These are phyloP conservation scores for Dioctria linearis DNA, from an alignment of 2,888 invertebrate genomes.

Conservation along the genomic window DNA sequence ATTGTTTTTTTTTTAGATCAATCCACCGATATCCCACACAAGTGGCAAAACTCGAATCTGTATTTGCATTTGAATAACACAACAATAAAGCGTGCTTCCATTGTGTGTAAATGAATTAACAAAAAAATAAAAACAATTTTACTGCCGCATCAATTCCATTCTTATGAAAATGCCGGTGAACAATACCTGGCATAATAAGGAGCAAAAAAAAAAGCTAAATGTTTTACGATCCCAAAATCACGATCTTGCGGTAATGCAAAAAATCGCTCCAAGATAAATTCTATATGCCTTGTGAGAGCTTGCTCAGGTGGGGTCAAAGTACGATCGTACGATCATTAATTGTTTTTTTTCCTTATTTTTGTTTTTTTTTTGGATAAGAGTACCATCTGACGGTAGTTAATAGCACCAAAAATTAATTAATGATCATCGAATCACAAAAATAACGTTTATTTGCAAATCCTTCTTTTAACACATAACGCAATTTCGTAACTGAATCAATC, in stretches of 20 bases:
- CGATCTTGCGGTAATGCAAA: neutral
- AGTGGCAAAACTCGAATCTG: neutral
- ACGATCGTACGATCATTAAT: neutral
- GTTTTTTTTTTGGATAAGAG: neutral
- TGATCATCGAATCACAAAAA: neutral
- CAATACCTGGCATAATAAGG: neutral
- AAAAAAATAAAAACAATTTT: neutral
- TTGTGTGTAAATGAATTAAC: neutral
- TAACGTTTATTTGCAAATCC: neutral
- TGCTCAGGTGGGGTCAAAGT: neutral
- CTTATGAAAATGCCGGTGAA: neutral
- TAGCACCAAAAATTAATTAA: neutral
- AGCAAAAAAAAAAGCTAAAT: neutral
- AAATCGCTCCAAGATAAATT: too few species aligned
- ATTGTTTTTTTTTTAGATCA: too few species aligned
- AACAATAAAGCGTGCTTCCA: neutral
- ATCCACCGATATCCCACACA: neutral
- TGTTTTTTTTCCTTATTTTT: neutral
- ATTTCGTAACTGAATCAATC: neutral
- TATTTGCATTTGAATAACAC: neutral
- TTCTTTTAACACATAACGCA: too few species aligned
- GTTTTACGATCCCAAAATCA: neutral
- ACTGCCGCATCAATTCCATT: neutral
- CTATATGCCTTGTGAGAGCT: neutral
- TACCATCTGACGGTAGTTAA: neutral